phyloP scores from a whole-genome alignment of 2,888 invertebrate species.

The Orthosia gracilis region DNA sequence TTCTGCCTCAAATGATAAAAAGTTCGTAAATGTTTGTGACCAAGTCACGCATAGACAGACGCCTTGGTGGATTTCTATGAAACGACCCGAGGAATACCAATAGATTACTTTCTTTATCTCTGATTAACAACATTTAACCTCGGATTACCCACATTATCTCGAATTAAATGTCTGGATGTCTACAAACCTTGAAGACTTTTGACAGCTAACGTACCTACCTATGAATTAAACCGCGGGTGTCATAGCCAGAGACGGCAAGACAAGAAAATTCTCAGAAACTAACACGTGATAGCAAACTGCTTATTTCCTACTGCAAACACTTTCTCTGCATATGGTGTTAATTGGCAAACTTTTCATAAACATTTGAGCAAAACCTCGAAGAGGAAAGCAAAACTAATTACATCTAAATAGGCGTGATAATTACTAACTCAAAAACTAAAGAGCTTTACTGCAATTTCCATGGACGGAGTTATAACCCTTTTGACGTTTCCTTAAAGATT shows the following conservation, averaged over 20 bases:
- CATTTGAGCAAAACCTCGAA: slow-evolving; percentile 27
- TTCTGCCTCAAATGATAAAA: too few species aligned
- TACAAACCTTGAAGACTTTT: not conserved
- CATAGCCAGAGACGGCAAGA: not conserved
- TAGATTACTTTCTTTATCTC: too few species aligned
- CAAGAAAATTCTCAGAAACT: not conserved
- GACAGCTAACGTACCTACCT: not conserved
- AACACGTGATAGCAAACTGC: not conserved
- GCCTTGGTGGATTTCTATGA: too few species aligned
- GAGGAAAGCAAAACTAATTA: slow-evolving; percentile 39
- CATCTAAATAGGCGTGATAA: slow-evolving; percentile 33
- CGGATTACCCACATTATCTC: too few species aligned
- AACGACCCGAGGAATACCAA: too few species aligned
- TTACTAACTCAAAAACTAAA: slow-evolving; percentile 14
- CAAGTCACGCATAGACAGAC: too few species aligned
- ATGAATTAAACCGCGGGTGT: not conserved
- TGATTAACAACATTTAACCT: too few species aligned
- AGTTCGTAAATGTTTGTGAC: too few species aligned
- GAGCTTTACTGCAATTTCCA: not conserved
- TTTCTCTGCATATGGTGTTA: slow-evolving; percentile 20
- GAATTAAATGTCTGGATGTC: too few species aligned
- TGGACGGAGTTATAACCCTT: not conserved
- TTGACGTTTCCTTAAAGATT: not conserved
- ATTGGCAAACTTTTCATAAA: slow-evolving; percentile 34
- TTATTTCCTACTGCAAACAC: not conserved